Base-by-base conservation (phyloP, 2,797 vertebrate genomes). In the Morus bassanus region DNA sequence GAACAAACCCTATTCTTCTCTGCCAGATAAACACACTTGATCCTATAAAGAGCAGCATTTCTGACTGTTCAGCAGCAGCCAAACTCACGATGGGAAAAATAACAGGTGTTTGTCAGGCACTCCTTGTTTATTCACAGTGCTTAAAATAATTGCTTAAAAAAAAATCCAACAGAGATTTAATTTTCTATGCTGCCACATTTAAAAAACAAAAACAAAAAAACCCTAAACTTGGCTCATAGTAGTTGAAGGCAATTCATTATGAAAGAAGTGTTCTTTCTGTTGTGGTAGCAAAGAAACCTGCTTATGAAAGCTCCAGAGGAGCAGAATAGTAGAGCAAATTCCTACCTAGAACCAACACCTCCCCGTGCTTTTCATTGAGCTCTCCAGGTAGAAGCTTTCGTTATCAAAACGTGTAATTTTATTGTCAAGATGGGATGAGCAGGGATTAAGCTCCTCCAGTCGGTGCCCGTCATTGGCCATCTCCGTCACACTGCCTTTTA, bases 91-190 rank as follows among this genome's bases (percentile, higher is more conserved):
- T 96, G 92, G 95, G 96, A 95, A 97, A 97, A 97, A 97, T 97
- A 97, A 82, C 95, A 96, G 96, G 97, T 96, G 94, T 96, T 96
- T 95, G 92, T 95, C 92, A 94, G 94, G 70, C 94, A 82, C 94
- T 95, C 95, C 93, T 91, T 96, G 94, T 95, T 97, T 97, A 93
- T 96, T 96, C 96, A 91, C 89, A 87, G 97, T 72, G 87, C 94
- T 97, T 97, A 96, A 97, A 97, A 97, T 96, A 97, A 96, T 97
- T 93, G 91, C 96, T 95, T 23, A 10, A 92, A 97, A 96, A 39
- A 39, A 96, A 94, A 88, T 91, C 65, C 21, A 6, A 43, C 65
- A 50, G 85, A 88, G 93, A 96, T 95, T 97, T 94, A 92, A 91
- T 97, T 97, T 95, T 95, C 94, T 92, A 50, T 96, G 88, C 68